A percentile compares a stretch with the other conserved stretches of the same genome.
Evolutionary conservation across 2,888 invertebrate species (phyloP).

Genomic region (Apamea epomidion): DNA sequence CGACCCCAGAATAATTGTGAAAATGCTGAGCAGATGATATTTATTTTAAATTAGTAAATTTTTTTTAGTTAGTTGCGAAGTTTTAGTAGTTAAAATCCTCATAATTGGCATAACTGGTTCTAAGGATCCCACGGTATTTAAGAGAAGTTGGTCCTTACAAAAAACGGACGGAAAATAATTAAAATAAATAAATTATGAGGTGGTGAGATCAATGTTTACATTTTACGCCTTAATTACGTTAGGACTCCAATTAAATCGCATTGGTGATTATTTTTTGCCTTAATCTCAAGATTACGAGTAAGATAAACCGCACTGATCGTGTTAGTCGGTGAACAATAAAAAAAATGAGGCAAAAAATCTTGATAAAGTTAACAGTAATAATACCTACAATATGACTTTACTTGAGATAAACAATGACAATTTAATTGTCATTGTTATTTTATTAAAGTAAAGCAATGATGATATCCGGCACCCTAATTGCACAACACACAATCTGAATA

Average conservation of each 20-base stretch:
- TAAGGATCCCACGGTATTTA: background rate
- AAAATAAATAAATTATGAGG: slow-evolving; percentile 41
- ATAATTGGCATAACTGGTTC: background rate
- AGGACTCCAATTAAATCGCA: slow-evolving; percentile 26
- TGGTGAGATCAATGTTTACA: slow-evolving; percentile 27
- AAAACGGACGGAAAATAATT: background rate
- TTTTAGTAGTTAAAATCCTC: background rate
- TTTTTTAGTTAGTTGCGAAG: background rate
- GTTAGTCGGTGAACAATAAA: background rate
- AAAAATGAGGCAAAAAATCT: background rate
- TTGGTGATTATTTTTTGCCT: slow-evolving; percentile 15
- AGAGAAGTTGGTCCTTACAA: background rate
- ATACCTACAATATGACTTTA: background rate
- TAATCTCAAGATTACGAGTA: slow-evolving; percentile 34
- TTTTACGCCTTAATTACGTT: slow-evolving; percentile 22
- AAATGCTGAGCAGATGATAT: no score
- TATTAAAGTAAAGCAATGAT: background rate
- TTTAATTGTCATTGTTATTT: slow-evolving; percentile 35
- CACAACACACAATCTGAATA: background rate
- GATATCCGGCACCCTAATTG: background rate
- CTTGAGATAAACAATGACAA: slow-evolving; percentile 15
- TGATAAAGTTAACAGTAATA: slow-evolving; percentile 1
- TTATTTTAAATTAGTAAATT: background rate
- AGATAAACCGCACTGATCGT: slow-evolving; percentile 37
- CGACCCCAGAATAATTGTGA: no score